phyloP scores from a whole-genome alignment of 2,888 invertebrate species.

The Pelosia muscerda region DNA sequence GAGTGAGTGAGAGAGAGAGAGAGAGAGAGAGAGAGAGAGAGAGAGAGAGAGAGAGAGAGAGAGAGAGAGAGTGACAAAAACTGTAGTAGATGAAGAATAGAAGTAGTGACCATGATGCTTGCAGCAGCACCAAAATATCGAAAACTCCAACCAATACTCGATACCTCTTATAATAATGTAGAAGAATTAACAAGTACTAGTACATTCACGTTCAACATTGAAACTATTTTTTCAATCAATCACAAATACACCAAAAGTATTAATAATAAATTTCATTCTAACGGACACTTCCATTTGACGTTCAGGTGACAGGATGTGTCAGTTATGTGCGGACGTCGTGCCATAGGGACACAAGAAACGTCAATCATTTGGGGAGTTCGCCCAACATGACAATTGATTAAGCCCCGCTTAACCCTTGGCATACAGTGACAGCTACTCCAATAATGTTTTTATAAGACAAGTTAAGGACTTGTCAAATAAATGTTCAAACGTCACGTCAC shows the following conservation, averaged over 20 bases:
- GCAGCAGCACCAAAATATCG: too few species aligned
- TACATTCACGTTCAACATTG: neutral
- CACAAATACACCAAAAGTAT: neutral
- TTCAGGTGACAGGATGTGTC: neutral
- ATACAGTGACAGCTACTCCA: neutral
- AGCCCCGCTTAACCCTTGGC: neutral
- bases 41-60: too few species aligned
- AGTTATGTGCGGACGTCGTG: constrained; percentile 8
- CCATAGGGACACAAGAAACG: constrained; percentile 10
- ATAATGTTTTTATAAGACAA: constrained; percentile 2
- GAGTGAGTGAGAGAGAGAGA: too few species aligned
- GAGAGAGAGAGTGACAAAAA: too few species aligned
- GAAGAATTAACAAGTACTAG: neutral
- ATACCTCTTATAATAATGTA: too few species aligned
- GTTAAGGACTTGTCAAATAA: constrained; percentile 3
- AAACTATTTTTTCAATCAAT: neutral
- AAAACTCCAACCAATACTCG: too few species aligned
- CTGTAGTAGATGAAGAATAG: too few species aligned
- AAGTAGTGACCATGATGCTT: too few species aligned
- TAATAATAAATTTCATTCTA: neutral
- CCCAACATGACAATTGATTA: constrained; percentile 14
- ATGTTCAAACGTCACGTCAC: too few species aligned
- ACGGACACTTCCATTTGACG: constrained; percentile 1
- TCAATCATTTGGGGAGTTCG: constrained; percentile 8
- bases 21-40: too few species aligned